These are phyloP conservation scores for Genyomyrus donnyi DNA, from an alignment of 2,113 vertebrate species.

Conservation along the genomic window DNA sequence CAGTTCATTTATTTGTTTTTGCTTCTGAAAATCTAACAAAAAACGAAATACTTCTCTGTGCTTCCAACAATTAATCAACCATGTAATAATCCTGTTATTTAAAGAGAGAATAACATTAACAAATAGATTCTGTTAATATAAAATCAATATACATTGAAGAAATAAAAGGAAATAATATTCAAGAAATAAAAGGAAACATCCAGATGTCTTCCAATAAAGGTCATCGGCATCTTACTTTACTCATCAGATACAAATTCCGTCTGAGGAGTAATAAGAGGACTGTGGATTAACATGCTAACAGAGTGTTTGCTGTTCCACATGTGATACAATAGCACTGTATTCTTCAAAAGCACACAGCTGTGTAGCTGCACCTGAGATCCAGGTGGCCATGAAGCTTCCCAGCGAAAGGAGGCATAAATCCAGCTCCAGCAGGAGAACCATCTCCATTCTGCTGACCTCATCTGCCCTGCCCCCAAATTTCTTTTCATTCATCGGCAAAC, in stretches of 20 bases:
- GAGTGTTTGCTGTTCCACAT: not conserved
- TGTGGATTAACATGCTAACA: not conserved
- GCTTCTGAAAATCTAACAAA: not conserved
- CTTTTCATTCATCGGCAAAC: not conserved
- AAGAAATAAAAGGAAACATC: not conserved
- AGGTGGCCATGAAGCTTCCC: not conserved
- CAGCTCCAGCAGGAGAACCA: not conserved
- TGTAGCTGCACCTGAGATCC: constrained; percentile 17
- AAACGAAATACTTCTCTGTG: not conserved
- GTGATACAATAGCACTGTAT: not conserved
- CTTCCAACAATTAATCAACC: not conserved
- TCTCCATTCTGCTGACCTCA: not conserved
- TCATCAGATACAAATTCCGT: not conserved
- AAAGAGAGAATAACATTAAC: not conserved
- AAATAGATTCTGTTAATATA: not conserved
- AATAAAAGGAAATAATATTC: not conserved
- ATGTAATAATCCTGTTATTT: not conserved
- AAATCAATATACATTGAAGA: not conserved
- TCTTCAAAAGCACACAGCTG: not conserved
- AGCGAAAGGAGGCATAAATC: not conserved
- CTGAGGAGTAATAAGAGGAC: not conserved
- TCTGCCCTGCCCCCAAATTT: not conserved
- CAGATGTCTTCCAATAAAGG: not conserved
- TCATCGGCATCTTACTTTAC: not conserved
- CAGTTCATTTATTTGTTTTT: not conserved